Conservation (phyloP, 2,888 invertebrate species). For the Pomacea canaliculata region DNA sequence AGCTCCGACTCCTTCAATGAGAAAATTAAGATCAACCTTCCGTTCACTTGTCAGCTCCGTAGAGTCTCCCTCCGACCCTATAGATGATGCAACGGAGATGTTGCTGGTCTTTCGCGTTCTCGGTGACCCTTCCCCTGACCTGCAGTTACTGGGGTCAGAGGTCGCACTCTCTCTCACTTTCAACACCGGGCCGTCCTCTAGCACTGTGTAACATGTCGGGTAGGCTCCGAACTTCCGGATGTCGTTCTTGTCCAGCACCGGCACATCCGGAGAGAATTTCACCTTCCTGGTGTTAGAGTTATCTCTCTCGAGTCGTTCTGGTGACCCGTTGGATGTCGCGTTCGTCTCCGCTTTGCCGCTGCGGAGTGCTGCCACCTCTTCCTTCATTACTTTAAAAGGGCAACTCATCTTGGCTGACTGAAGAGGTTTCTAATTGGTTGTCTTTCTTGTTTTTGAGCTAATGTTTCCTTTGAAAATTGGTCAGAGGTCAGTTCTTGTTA, state of each 20-base stretch:
- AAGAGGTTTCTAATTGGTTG: too few relatives aligned
- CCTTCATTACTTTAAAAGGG: conserved; percentile 18
- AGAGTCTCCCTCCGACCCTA: conserved; percentile 47
- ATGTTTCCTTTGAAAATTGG: background rate
- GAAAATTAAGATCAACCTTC: conserved; percentile 51
- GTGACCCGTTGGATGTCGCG: conserved; percentile 5
- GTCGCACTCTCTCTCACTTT: conserved; percentile 9
- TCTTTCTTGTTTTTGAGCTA: too few relatives aligned
- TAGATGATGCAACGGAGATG: conserved; percentile 51
- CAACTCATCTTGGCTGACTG: conserved; percentile 16
- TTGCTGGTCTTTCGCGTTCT: conserved; percentile 48
- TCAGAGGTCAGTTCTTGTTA: background rate
- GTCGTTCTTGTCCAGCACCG: conserved; percentile 11
- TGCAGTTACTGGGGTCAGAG: conserved; percentile 31
- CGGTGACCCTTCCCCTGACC: conserved; percentile 31
- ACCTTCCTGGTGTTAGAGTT: background rate
- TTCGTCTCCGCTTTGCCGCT: background rate
- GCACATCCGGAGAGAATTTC: conserved; percentile 8
- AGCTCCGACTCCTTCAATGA: conserved; percentile 60
- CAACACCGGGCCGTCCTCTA: conserved; percentile 15
- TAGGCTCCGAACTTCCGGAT: background rate
- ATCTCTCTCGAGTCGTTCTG: background rate
- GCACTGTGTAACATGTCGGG: conserved; percentile 12
- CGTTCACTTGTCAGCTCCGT: conserved; percentile 35
- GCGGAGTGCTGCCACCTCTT: conserved; percentile 5